Evolutionary conservation across 2,888 invertebrate genomes (phyloP).

Genomic region (Sclerodermus sp.): DNA sequence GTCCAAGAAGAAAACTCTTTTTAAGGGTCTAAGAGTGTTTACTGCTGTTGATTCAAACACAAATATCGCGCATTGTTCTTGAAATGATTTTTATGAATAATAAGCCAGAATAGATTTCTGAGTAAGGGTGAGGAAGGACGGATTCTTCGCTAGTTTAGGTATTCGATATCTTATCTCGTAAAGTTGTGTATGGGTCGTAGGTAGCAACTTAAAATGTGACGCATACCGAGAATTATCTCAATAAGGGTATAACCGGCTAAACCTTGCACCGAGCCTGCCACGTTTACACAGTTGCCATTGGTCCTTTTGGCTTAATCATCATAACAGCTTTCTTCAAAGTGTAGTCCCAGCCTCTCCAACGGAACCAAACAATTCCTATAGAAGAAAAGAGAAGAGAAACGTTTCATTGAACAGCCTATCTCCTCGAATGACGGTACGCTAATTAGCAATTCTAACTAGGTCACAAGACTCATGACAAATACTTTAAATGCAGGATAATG

Average conservation of each 20-base stretch:
- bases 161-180: not conserved
- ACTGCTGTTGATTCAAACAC: no score
- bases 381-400: not conserved
- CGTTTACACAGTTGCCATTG: slow-evolving; percentile 44
- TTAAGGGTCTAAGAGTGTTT: no score
- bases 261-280: not conserved
- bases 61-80: no score
- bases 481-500: no score
- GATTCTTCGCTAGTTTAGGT: not conserved
- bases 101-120: no score
- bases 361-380: slow-evolving; percentile 89
- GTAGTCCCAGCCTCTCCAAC: slow-evolving; percentile 95
- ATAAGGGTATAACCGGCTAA: slow-evolving; percentile 24
- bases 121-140: no score
- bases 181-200: slow-evolving; percentile 13
- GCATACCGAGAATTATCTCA: slow-evolving; percentile 24
- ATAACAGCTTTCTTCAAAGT: slow-evolving; percentile 85
- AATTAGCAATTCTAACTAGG: no score
- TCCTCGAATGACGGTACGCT: no score
- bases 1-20: no score
- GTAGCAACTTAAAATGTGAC: slow-evolving; percentile 25
- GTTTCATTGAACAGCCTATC: no score
- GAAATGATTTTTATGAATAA: no score
- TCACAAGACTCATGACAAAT: no score
- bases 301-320: slow-evolving; percentile 87